A percentile compares a stretch with the other conserved stretches of the same genome.
Evolutionary conservation across 2,113 vertebrate species (phyloP).

Genomic region (Rhinolophus sinicus): DNA sequence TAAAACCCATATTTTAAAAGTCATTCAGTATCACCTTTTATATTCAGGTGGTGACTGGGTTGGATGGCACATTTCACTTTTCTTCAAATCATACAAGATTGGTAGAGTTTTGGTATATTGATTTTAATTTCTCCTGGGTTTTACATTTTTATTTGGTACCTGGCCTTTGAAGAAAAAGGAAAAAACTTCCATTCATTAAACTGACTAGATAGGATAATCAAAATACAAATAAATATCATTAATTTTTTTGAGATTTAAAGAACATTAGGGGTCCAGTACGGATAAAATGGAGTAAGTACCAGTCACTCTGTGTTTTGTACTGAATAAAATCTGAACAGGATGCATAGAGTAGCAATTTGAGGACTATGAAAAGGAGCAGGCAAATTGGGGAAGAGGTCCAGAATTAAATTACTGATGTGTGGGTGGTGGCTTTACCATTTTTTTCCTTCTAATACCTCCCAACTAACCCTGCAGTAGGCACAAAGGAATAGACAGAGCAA

Average conservation of each 20-base stretch:
- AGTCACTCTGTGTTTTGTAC: background rate
- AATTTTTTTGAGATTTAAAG: background rate
- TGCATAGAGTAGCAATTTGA: background rate
- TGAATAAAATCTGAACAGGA: background rate
- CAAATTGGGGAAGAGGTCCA: background rate
- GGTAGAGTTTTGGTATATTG: background rate
- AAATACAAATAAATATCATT: background rate
- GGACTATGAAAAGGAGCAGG: background rate
- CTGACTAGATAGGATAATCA: background rate
- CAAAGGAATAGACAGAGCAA: background rate
- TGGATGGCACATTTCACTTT: background rate
- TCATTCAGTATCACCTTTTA: background rate
- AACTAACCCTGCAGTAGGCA: background rate
- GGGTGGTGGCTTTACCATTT: background rate
- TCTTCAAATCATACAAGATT: background rate
- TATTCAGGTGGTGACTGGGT: background rate
- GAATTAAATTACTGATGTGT: background rate
- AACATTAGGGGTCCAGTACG: background rate
- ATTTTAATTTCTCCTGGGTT: background rate
- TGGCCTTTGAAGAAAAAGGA: background rate
- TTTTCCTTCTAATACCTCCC: background rate
- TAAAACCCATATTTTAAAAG: constrained; percentile 5
- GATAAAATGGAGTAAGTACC: background rate
- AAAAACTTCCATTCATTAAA: background rate
- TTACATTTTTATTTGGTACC: background rate